These are phyloP conservation scores for Emberiza fucata DNA, from an alignment of 2,113 vertebrate genomes.

Conservation along the genomic window DNA sequence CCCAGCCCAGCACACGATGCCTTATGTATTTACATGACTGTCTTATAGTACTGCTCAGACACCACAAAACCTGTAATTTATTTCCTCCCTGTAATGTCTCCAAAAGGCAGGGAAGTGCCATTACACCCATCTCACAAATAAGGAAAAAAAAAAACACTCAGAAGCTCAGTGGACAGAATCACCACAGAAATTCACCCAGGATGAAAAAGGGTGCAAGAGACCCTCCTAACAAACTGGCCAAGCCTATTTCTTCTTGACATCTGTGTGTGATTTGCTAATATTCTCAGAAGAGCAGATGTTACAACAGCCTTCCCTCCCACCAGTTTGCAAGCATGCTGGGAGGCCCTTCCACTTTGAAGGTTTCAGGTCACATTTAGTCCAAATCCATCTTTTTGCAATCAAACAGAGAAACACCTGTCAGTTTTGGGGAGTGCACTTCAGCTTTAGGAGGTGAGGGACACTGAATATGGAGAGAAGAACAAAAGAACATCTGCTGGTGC, in stretches of 20 bases:
- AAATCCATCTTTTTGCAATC: conserved; percentile 32
- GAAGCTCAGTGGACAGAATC: background rate
- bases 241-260: background rate
- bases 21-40: background rate
- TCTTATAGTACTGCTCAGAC: background rate
- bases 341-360: conserved; percentile 24
- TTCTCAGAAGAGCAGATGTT: conserved; percentile 19
- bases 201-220: background rate
- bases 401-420: conserved; percentile 49
- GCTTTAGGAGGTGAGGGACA: conserved; percentile 8
- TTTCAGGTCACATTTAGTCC: conserved; percentile 46
- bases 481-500: conserved; percentile 47
- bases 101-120: background rate
- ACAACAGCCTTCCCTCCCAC: background rate
- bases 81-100: background rate
- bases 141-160: background rate
- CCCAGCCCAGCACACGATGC: background rate
- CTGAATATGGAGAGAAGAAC: background rate
- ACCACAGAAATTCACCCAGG: background rate
- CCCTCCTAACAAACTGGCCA: background rate
- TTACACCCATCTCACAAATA: background rate
- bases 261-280: conserved; percentile 12
- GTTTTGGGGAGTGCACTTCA: background rate
- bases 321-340: background rate
- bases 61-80: background rate